Conservation (phyloP, 2,113 vertebrate species). For the Motacilla tschutschensis region DNA sequence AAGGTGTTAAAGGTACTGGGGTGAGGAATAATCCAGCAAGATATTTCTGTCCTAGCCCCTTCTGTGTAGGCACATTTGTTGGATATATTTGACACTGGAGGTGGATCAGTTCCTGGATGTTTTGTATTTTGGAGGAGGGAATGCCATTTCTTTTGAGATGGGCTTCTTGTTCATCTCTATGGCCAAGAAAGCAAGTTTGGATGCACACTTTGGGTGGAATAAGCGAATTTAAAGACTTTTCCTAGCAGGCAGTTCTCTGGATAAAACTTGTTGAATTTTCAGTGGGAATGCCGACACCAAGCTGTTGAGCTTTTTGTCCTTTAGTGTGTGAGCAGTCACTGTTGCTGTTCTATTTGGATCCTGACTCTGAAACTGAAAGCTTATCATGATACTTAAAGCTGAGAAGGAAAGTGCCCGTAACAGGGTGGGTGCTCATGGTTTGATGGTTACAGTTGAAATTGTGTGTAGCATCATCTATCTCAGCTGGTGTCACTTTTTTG, state of each 20-base stretch:
- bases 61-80: background rate
- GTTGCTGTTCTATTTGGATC: background rate
- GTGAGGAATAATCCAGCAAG: background rate
- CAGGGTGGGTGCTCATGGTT: too few relatives aligned
- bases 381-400: background rate
- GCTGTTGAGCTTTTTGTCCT: background rate
- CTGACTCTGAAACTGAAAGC: background rate
- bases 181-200: background rate
- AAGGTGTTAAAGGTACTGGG: background rate
- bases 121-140: background rate
- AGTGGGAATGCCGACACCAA: background rate
- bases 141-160: background rate
- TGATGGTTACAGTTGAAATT: background rate
- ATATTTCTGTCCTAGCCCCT: background rate
- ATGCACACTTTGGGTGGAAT: too few relatives aligned
- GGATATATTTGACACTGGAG: background rate
- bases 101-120: background rate
- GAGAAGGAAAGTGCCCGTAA: background rate
- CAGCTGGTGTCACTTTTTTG: too few relatives aligned
- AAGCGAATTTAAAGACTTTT: background rate
- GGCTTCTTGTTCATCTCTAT: background rate
- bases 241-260: background rate
- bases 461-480: too few relatives aligned
- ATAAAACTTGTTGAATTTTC: too few relatives aligned
- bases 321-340: background rate